Evolutionary conservation across 2,888 invertebrate species (phyloP), one percentile per base, ranked within the genome.

Genomic region (Salpingus planirostris): DNA sequence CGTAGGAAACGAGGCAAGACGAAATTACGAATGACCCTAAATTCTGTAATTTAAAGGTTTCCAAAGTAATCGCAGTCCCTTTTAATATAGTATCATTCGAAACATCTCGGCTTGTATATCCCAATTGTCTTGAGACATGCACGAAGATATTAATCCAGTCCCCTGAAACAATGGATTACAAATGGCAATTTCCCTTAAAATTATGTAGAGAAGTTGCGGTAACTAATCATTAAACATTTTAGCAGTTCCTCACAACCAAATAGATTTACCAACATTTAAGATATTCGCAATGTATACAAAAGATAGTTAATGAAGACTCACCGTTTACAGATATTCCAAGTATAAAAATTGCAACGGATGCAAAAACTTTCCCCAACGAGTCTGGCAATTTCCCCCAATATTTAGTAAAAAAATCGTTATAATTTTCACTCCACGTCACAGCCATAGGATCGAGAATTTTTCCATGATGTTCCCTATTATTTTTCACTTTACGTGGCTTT

Each of bases 91-190:
- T n/a, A n/a, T 35, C 8, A 11, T 11, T 3, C 11, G 21, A 32
- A 39, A 36, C 31, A 39, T 38, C 36, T 23, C 41, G 39, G 30
- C 43, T 45, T 24, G 42, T 40, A 39, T 50, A 57, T 2, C 74
- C 57, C 59, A 65, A 60, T 44, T 78, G 78, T 46, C 73, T 76
- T 14, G 73, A 54, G 1, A 76, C 68, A 50, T 80, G 71, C 1
- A 78, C 74, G 15, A 74, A 52, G 23, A 80, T 71, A 2, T 77
- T 60, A 10, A 80, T 65, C 80, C 80, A 81, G 66, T 80, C 77
- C 51, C 79, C 79, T 80, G 59, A 10, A 67, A 50, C 24, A 28
- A 7, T n/a, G n/a, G n/a, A n/a, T n/a, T n/a, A n/a, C n/a, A n/a
- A n/a, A n/a, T n/a, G n/a, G n/a, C n/a, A n/a, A n/a, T n/a, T n/a